phyloP scores from a whole-genome alignment of 1,140 invertebrate species.

The Brachionus sp. region DNA sequence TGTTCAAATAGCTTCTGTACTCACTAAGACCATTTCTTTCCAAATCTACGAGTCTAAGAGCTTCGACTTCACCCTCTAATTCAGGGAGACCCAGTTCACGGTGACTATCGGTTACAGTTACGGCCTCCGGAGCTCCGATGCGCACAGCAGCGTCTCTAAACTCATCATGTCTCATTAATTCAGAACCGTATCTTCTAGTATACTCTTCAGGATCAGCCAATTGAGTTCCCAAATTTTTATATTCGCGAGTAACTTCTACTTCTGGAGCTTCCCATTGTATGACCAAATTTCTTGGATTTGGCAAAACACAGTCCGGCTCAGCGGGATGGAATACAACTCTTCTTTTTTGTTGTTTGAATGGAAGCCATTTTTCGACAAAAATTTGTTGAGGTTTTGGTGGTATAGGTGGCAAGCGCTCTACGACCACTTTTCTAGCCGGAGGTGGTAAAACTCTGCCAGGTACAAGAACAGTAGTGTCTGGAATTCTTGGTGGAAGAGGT shows the following conservation, averaged over 20 bases:
- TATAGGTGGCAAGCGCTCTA: constrained; percentile 15
- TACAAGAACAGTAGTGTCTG: not conserved
- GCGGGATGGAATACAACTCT: constrained; percentile 12
- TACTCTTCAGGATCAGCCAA: constrained; percentile 15
- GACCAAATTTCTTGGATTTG: constrained; percentile 43
- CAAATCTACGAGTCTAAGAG: constrained; percentile 27
- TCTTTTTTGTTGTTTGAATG: constrained; percentile 34
- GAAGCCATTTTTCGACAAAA: constrained; percentile 45
- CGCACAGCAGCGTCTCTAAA: not conserved
- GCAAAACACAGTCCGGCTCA: not conserved
- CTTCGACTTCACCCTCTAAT: constrained; percentile 34
- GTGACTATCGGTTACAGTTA: not conserved
- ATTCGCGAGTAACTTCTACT: not conserved
- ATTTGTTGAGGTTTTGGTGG: constrained; percentile 45
- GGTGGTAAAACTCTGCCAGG: not conserved
- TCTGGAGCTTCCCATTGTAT: constrained; percentile 46
- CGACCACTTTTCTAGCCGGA: constrained; percentile 36
- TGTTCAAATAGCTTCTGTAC: not conserved
- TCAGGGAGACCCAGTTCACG: constrained; percentile 18
- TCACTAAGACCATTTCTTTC: constrained; percentile 23
- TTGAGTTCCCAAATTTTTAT: constrained; percentile 29
- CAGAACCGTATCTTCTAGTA: constrained; percentile 1
- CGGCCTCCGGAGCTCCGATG: not conserved
- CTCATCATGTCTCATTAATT: constrained; percentile 18
- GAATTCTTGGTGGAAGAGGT: not conserved